A percentile compares a stretch with the other conserved stretches of the same genome.
Conservation (phyloP, 2,797 vertebrate species). For the Tiaroga cobitis region DNA sequence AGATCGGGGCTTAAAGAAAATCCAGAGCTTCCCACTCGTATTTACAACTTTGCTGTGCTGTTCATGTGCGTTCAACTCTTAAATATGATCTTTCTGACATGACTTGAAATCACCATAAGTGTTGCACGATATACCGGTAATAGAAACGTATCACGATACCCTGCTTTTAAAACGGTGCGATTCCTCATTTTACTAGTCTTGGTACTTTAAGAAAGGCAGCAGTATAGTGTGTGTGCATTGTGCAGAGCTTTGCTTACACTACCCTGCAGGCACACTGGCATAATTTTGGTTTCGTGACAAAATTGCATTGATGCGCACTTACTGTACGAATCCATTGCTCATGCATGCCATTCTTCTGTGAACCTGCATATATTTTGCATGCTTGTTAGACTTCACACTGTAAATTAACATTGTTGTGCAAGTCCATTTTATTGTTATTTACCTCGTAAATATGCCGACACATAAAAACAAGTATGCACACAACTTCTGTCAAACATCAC, state of each 20-base stretch:
- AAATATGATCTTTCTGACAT: background rate
- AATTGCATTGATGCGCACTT: background rate
- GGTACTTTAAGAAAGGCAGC: background rate
- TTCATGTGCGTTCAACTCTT: too few relatives aligned
- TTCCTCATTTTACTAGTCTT: background rate
- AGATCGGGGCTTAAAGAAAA: background rate
- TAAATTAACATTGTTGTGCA: background rate
- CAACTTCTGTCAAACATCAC: background rate
- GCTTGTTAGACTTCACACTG: background rate
- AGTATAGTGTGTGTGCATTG: background rate
- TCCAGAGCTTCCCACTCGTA: background rate
- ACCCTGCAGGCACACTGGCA: background rate
- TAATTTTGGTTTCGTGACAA: background rate
- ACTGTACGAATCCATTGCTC: background rate
- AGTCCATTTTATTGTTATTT: too few relatives aligned
- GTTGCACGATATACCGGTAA: background rate
- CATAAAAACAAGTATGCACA: background rate
- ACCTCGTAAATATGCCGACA: too few relatives aligned
- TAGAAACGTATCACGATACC: background rate
- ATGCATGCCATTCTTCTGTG: background rate
- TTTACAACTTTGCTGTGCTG: too few relatives aligned
- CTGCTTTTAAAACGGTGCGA: background rate
- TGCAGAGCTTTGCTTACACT: background rate
- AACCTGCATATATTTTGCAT: constrained; percentile 3
- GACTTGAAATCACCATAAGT: background rate